These are phyloP conservation scores for Serranus cabrilla DNA, from an alignment of 2,797 vertebrate species.

Conservation along the genomic window DNA sequence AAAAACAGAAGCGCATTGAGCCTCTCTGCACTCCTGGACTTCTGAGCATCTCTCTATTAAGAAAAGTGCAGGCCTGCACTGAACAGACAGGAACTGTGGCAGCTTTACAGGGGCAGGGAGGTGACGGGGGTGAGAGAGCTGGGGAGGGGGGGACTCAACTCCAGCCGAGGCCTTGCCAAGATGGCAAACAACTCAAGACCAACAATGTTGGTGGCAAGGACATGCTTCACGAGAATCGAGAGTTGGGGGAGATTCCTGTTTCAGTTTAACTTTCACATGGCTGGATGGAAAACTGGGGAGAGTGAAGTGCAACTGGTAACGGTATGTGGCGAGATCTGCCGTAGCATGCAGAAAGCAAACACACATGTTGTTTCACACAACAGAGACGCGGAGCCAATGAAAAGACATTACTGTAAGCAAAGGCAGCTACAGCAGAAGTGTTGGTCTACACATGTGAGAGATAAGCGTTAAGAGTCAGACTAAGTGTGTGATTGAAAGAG, in stretches of 20 bases:
- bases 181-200: slow-evolving; percentile 78
- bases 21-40: slow-evolving; percentile 80
- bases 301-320: slow-evolving; percentile 65
- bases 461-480: slow-evolving; percentile 63
- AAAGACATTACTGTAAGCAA: slow-evolving; percentile 77
- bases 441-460: slow-evolving; percentile 73
- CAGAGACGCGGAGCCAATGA: slow-evolving; percentile 77
- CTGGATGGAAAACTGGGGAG: slow-evolving; percentile 64
- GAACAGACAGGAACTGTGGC: slow-evolving; percentile 89
- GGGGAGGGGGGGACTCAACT: slow-evolving; percentile 55
- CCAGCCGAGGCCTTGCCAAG: slow-evolving; percentile 73
- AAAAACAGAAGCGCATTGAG: slow-evolving; percentile 97
- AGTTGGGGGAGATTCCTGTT: slow-evolving; percentile 73
- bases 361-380: slow-evolving; percentile 81
- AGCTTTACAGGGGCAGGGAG: slow-evolving; percentile 82
- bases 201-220: slow-evolving; percentile 82
- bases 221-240: slow-evolving; percentile 65
- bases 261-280: slow-evolving; percentile 69
- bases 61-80: slow-evolving; percentile 86
- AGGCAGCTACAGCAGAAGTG: slow-evolving; percentile 71
- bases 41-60: slow-evolving; percentile 93
- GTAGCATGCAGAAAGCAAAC: slow-evolving; percentile 76
- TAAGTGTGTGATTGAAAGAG: slow-evolving; percentile 68
- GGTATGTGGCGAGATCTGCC: slow-evolving; percentile 67
- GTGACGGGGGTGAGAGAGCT: slow-evolving; percentile 68